phyloP scores from a whole-genome alignment of 2,113 vertebrate species.

The Chroicocephalus ridibundus region DNA sequence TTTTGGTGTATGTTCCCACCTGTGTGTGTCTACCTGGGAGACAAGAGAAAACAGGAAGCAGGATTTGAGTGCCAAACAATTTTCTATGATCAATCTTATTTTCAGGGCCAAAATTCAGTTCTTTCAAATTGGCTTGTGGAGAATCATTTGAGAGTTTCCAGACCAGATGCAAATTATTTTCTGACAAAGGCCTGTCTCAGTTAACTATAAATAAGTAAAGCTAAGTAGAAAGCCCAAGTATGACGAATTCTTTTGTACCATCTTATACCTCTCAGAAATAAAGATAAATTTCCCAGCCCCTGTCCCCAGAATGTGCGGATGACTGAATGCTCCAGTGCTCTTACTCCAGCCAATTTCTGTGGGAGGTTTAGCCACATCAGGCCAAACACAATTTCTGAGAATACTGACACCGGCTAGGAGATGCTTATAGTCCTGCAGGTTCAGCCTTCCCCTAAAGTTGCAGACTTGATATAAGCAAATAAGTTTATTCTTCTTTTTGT shows the following conservation, averaged over 20 bases:
- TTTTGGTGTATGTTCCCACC: not conserved
- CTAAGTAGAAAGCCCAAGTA: not conserved
- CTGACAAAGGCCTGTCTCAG: not conserved
- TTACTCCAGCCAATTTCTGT: not conserved
- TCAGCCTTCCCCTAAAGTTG: not conserved
- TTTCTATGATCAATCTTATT: not conserved
- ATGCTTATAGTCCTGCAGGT: not conserved
- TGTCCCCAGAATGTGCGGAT: not conserved
- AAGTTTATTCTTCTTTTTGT: not conserved
- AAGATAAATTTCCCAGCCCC: not conserved
- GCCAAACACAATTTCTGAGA: not conserved
- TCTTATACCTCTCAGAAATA: not conserved
- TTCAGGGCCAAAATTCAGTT: not conserved
- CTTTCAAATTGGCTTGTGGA: not conserved
- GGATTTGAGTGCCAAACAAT: not conserved
- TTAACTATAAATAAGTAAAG: not conserved
- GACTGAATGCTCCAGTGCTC: not conserved
- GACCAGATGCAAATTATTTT: not conserved
- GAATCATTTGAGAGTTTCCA: not conserved
- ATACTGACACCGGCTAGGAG: not conserved
- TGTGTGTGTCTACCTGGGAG: not conserved
- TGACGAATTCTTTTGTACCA: not conserved
- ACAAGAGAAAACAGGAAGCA: not conserved
- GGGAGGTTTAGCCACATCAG: not conserved
- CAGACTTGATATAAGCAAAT: not conserved